Percentiles rank a stretch among this genome's conserved stretches.
These are phyloP conservation scores for Cepaea hortensis DNA, from an alignment of 2,888 invertebrate genomes.

Conservation along the genomic window DNA sequence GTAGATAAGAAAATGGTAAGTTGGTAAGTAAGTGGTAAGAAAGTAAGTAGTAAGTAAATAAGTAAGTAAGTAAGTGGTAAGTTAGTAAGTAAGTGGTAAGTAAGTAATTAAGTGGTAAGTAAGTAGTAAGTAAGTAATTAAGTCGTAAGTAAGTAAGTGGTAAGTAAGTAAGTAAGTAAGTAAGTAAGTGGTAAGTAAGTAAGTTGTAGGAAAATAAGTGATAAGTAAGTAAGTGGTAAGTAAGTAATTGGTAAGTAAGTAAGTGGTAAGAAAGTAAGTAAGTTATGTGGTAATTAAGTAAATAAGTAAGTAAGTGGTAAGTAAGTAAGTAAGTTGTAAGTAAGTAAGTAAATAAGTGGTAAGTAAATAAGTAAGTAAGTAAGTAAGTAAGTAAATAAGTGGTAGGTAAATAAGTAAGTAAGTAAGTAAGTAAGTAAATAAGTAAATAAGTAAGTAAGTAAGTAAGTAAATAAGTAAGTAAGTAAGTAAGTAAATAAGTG, in stretches of 20 bases:
- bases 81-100: not conserved
- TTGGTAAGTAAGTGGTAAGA: conserved; percentile 17
- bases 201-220: not conserved
- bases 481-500: too few relatives aligned
- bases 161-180: not conserved
- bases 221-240: conserved; percentile 3
- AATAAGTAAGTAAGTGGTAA: not conserved
- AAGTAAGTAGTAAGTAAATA: conserved; percentile 38
- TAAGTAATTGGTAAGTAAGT: conserved; percentile 13
- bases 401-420: too few relatives aligned
- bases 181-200: conserved; percentile 31
- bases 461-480: too few relatives aligned
- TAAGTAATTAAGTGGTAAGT: not conserved
- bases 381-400: too few relatives aligned
- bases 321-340: too few relatives aligned
- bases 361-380: not conserved
- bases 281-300: not conserved
- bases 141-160: conserved; percentile 34
- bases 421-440: conserved; percentile 9
- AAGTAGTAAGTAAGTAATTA: not conserved
- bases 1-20: conserved; percentile 35
- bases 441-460: too few relatives aligned
- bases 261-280: too few relatives aligned
- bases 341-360: not conserved
- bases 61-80: conserved; percentile 1